Evolutionary conservation across 2,113 vertebrate genomes (phyloP), one percentile per base, ranked within the genome.

Genomic region (Tachycineta bicolor): DNA sequence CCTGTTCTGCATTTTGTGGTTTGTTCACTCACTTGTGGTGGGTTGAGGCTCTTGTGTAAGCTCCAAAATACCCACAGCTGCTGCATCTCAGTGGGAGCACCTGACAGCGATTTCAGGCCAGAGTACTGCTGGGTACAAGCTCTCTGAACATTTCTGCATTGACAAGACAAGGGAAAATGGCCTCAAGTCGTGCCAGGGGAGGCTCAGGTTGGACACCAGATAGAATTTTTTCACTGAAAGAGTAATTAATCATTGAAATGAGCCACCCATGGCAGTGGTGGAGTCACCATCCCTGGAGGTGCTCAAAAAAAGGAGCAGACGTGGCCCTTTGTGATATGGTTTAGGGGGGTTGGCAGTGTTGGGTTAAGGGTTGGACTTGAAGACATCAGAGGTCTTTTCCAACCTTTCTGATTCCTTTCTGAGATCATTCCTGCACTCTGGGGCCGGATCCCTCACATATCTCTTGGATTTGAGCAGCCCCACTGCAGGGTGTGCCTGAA

Each of bases 401-500:
- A 60, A 0, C 24, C 28, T 59, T 46, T 39, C 5, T 75, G 77
- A 12, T 25, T 53, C 44, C 1, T 0, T 2, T 64, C 44, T 16
- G 76, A 76, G 16, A 23, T 49, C 1, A 0, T n/a, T 86, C 1
- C 24, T 49, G 10, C 0, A 0, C 26, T 41, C 33, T 22, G 53
- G 34, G 44, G 33, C 9, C 0, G 0, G 21, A 21, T 39, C 25
- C 41, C 14, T 83, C 0, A 0, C 8, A 4, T 19, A 37, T 21
- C 47, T 43, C 70, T 21, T 13, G 24, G 0, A 0, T 69, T 20
- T 83, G 68, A 58, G 69, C 37, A 46, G 2, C n/a, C 20, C 33
- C 17, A 10, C 0, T 0, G 28, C 6, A 2, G 37, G 26, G 4
- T 80, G 26, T 73, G 49, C 49, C 12, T 23, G 29, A 26, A 76